Conservation (phyloP, 1,140 invertebrate species). For the Pissodes strobi region DNA sequence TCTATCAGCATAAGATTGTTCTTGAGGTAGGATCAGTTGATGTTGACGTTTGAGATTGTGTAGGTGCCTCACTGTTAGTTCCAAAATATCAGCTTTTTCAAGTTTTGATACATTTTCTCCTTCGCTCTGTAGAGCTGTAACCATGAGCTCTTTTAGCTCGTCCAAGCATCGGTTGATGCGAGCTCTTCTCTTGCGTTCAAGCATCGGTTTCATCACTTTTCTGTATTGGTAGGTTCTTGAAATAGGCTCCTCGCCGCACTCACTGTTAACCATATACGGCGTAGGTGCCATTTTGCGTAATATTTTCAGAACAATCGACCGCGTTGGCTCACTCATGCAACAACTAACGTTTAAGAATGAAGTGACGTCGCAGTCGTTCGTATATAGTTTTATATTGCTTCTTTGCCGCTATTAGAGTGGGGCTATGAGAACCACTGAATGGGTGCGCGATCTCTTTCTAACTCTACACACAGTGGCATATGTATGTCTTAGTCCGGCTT, state of each 20-base stretch:
- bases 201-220: slow-evolving; percentile 95
- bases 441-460: slow-evolving; percentile 7
- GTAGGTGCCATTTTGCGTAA: slow-evolving; percentile 45
- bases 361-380: slow-evolving; percentile 14
- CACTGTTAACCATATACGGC: slow-evolving; percentile 46
- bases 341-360: slow-evolving; percentile 37
- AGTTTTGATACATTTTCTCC: slow-evolving; percentile 89
- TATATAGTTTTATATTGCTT: slow-evolving; percentile 43
- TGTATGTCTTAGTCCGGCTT: slow-evolving; percentile 3
- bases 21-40: slow-evolving; percentile 65
- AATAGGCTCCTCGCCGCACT: slow-evolving; percentile 64
- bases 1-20: slow-evolving; percentile 74
- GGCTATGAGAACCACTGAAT: slow-evolving; percentile 32
- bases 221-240: slow-evolving; percentile 88
- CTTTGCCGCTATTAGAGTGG: slow-evolving; percentile 30
- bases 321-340: background rate
- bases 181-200: slow-evolving; percentile 90
- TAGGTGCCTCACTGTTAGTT: slow-evolving; percentile 90
- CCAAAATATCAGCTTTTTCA: slow-evolving; percentile 96
- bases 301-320: background rate
- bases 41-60: slow-evolving; percentile 80
- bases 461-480: background rate
- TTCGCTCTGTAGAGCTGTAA: slow-evolving; percentile 81
- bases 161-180: slow-evolving; percentile 93
- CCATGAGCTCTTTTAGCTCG: slow-evolving; percentile 90